These are phyloP conservation scores for Lysandra bellargus DNA, from an alignment of 2,888 invertebrate genomes.

Conservation along the genomic window DNA sequence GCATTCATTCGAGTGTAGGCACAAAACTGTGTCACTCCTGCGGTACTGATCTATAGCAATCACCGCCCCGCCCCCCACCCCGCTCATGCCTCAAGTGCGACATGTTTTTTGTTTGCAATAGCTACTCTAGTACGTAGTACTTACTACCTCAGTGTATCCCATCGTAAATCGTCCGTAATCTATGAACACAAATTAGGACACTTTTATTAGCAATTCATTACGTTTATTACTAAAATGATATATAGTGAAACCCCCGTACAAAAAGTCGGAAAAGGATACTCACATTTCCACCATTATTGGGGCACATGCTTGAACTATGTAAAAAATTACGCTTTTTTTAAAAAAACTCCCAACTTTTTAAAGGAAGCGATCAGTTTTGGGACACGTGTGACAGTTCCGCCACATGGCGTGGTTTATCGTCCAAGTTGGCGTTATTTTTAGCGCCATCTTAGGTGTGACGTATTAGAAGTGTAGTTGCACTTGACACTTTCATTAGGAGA, in stretches of 20 bases:
- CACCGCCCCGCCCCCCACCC: too few species aligned
- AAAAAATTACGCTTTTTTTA: constrained; percentile 68
- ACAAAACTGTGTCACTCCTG: too few species aligned
- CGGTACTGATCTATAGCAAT: too few species aligned
- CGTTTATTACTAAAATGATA: constrained; percentile 24
- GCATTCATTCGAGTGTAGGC: too few species aligned
- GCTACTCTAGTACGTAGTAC: too few species aligned
- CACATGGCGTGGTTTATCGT: constrained; percentile 76
- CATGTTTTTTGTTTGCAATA: too few species aligned
- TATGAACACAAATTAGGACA: constrained; percentile 32
- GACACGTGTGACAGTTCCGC: constrained; percentile 73
- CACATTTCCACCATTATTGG: constrained; percentile 73
- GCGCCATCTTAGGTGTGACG: constrained; percentile 63
- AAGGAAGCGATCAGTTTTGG: constrained; percentile 79
- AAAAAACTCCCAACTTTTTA: constrained; percentile 78
- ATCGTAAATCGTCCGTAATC: not conserved
- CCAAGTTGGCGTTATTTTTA: constrained; percentile 71
- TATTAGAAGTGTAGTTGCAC: constrained; percentile 56
- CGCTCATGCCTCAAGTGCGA: too few species aligned
- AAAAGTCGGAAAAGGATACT: constrained; percentile 61
- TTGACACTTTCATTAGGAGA: constrained; percentile 30
- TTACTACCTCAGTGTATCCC: too few species aligned
- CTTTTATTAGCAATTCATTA: constrained; percentile 21
- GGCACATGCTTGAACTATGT: constrained; percentile 70
- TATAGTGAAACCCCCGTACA: not conserved